Evolutionary conservation across 1,140 invertebrate genomes (phyloP), one percentile per base, ranked within the genome.

Genomic region (Panulirus ornatus): DNA sequence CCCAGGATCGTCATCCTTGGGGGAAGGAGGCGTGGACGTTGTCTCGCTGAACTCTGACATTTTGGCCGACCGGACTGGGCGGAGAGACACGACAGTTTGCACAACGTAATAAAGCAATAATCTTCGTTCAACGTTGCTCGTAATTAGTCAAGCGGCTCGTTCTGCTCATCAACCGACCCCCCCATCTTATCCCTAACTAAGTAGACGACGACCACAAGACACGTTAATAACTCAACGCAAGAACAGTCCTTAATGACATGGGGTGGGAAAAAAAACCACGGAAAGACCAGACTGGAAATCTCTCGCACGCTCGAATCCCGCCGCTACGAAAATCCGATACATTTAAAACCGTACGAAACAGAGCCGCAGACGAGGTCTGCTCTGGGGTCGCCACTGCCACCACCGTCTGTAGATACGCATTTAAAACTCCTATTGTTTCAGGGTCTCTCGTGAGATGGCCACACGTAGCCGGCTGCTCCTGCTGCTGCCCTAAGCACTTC

Each of bases 61-160:
- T 89, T 89, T n/a, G 30, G n/a, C 27, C 34, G 38, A 27, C 63
- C 58, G 76, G 78, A 82, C 78, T 82, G 87, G 78, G 78, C 78
- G 78, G 76, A 58, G 66, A 89, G 83, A 89, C 87, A 89, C 87
- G 78, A 89, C 87, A 89, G 87, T 82, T 89, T 83, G 82, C 87
- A 83, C 78, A 89, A 75, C 87, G 66, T 40, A 82, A 82, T 66
- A 75, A 82, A 89, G 44, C 87, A 51, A 82, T 82, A 71, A 82
- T 82, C 40, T 89, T 89, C 87, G 87, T 81, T 89, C 78, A 40
- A 54, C 27, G n/a, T 27, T 63, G 27, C 27, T 75, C 75, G n/a
- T 85, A 47, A 85, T 84, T 84, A 71, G 19, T 19, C 19, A 54
- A 36, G 30, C 19, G 38, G 36, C 54, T 83, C 81, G 70, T 30